A percentile compares a stretch with the other conserved stretches of the same genome.
These are phyloP conservation scores for Pherbina coryleti DNA, from an alignment of 2,888 invertebrate species.

Conservation along the genomic window DNA sequence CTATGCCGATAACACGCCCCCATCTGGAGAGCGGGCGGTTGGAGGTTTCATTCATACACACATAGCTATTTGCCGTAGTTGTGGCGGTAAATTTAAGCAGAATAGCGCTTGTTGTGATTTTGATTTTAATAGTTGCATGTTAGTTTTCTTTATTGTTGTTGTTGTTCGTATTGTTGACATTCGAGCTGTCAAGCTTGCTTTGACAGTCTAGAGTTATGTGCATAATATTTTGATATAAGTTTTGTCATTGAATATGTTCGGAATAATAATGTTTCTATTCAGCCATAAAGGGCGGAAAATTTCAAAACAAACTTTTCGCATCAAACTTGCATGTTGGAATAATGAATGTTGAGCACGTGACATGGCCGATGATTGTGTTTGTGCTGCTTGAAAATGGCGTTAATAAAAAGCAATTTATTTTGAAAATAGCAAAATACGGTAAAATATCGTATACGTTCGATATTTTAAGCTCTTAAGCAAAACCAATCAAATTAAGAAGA, in stretches of 20 bases:
- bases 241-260: not conserved
- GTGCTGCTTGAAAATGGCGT: not conserved
- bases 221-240: not conserved
- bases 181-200: conserved; percentile 5
- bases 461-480: no score
- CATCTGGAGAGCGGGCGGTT: no score
- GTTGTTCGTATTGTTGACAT: not conserved
- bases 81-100: not conserved
- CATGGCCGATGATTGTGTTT: not conserved
- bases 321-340: conserved; percentile 33
- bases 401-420: not conserved
- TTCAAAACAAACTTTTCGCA: conserved; percentile 23
- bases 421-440: not conserved
- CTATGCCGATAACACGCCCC: not conserved
- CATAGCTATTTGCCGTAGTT: not conserved
- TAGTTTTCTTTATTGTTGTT: not conserved
- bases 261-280: conserved; percentile 3
- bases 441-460: no score
- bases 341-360: conserved; percentile 33
- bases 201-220: not conserved
- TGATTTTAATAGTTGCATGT: no score
- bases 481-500: no score
- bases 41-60: no score
- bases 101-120: not conserved
- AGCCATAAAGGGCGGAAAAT: no score